These are phyloP conservation scores for Cryptotis parvus DNA, from an alignment of 2,113 vertebrate species.

Conservation along the genomic window DNA sequence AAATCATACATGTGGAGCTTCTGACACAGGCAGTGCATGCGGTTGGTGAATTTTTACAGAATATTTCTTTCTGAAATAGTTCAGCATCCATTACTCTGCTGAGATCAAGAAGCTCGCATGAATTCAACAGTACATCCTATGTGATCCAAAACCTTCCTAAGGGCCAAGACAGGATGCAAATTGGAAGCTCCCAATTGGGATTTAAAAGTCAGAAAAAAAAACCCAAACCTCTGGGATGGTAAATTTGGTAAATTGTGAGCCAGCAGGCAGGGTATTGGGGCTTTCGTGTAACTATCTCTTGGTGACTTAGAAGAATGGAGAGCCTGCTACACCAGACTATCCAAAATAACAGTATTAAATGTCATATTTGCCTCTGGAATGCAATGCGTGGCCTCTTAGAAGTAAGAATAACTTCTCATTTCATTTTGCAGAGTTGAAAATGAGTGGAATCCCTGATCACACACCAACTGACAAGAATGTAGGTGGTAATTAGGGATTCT, in stretches of 20 bases:
- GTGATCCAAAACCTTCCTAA: constrained; percentile 68
- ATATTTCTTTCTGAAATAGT: constrained; percentile 61
- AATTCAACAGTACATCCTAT: constrained; percentile 58
- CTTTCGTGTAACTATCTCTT: constrained; percentile 44
- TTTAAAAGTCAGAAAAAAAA: constrained; percentile 55
- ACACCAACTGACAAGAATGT: not conserved
- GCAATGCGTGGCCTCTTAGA: not conserved
- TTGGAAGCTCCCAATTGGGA: constrained; percentile 25
- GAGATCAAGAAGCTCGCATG: constrained; percentile 67
- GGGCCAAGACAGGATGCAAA: constrained; percentile 54
- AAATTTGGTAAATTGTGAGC: constrained; percentile 30
- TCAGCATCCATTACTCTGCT: constrained; percentile 32
- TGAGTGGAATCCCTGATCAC: constrained; percentile 19
- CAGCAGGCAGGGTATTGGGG: not conserved
- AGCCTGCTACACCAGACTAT: not conserved
- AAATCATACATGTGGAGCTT: constrained; percentile 72
- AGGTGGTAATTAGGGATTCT: constrained; percentile 8
- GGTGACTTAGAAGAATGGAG: not conserved
- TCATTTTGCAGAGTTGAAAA: constrained; percentile 44
- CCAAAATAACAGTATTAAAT: not conserved
- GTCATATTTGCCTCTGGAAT: constrained; percentile 24
- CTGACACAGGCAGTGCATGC: constrained; percentile 22
- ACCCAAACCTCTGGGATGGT: not conserved
- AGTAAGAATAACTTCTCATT: not conserved
- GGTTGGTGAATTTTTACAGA: not conserved